Percentiles rank a stretch among this genome's conserved stretches.
phyloP scores from a whole-genome alignment of 2,797 vertebrate genomes.

The Moxostoma hubbsi region DNA sequence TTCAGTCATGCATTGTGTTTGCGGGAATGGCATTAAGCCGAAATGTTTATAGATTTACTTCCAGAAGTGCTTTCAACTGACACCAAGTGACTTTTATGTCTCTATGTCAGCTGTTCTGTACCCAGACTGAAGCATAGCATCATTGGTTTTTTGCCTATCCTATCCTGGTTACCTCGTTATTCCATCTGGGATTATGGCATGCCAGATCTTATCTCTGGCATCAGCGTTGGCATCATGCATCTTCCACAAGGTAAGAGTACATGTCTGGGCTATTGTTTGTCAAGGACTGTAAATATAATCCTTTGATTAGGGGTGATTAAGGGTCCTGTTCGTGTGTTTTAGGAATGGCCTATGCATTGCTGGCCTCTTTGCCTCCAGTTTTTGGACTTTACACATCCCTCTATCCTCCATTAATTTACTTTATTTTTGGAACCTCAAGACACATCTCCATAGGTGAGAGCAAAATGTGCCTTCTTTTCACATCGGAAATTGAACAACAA shows the following conservation, averaged over 20 bases:
- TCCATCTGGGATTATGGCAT: conserved; percentile 90
- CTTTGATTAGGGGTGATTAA: neutral
- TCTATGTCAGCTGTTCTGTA: conserved; percentile 78
- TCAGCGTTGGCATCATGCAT: conserved; percentile 98
- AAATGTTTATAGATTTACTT: neutral
- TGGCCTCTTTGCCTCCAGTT: conserved; percentile 91
- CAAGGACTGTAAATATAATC: neutral
- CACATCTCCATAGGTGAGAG: conserved; percentile 88
- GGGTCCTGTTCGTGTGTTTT: conserved; percentile 18
- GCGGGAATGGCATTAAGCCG: neutral
- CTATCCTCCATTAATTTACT: conserved; percentile 91
- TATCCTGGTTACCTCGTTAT: conserved; percentile 92
- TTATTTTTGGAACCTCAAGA: conserved; percentile 93
- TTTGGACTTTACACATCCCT: conserved; percentile 93
- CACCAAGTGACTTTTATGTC: too few species aligned
- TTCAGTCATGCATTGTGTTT: neutral
- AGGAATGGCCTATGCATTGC: conserved; percentile 94
- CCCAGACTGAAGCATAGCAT: conserved; percentile 76
- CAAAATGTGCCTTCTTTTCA: neutral
- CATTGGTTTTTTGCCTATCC: conserved; percentile 81
- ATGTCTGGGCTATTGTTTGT: neutral
- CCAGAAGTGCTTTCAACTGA: neutral
- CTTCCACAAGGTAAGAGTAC: conserved; percentile 90
- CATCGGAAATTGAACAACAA: neutral
- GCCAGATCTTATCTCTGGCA: conserved; percentile 88